Percentiles rank a stretch among this genome's conserved stretches.
phyloP scores from a whole-genome alignment of 2,113 vertebrate species.

The Acrocephalus kingi region DNA sequence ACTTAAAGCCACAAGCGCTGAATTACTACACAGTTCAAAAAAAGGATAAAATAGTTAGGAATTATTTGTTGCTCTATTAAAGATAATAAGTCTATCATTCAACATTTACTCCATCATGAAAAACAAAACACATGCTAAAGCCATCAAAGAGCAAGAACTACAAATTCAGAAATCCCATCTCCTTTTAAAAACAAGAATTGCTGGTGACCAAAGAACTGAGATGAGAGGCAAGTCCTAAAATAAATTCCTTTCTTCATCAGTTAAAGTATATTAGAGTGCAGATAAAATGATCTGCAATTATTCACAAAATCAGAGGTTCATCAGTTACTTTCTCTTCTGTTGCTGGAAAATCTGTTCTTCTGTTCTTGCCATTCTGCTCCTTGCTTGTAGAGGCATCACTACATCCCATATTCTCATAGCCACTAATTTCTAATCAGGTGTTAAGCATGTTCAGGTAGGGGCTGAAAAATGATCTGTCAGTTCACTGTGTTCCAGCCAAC shows the following conservation, averaged over 20 bases:
- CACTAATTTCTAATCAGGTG: not conserved
- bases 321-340: not conserved
- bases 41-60: not conserved
- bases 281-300: not conserved
- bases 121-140: not conserved
- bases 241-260: not conserved
- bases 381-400: not conserved
- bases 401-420: not conserved
- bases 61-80: not conserved
- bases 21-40: not conserved
- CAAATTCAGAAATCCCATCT: not conserved
- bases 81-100: not conserved
- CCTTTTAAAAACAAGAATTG: not conserved
- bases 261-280: not conserved
- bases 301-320: not conserved
- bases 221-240: not conserved
- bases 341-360: not conserved
- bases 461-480: not conserved
- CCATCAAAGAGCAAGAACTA: not conserved
- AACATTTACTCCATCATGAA: not conserved
- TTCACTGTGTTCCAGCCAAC: not conserved
- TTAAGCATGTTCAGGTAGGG: not conserved
- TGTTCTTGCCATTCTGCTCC: not conserved
- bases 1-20: not conserved
- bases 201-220: not conserved